Conservation (phyloP, 53 echinoderm and acorn worm species). For the Stichopus horrens region DNA sequence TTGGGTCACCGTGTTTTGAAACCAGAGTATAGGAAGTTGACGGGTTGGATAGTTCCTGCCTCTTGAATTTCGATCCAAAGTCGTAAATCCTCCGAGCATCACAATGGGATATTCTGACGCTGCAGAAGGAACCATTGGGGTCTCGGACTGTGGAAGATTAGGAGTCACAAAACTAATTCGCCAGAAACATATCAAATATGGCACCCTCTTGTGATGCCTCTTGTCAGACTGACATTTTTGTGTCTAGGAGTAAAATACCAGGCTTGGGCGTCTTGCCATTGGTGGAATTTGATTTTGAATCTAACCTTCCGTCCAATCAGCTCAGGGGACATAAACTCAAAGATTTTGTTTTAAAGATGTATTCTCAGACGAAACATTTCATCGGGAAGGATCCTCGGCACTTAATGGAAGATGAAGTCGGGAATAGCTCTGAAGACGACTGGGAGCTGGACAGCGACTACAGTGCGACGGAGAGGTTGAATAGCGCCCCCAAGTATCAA, state of each 20-base stretch:
- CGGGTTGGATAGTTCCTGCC: neutral
- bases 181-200: neutral
- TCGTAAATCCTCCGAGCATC: neutral
- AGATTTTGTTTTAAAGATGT: conserved; percentile 12
- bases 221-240: neutral
- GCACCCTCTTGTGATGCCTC: conserved; percentile 9
- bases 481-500: conserved; percentile 68
- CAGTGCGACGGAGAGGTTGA: conserved; percentile 68
- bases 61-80: neutral
- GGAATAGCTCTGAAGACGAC: conserved; percentile 50
- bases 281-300: conserved; percentile 48
- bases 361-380: conserved; percentile 11
- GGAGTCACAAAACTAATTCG: neutral
- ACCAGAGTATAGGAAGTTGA: neutral
- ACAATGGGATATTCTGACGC: conserved; percentile 7
- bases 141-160: neutral
- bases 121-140: neutral
- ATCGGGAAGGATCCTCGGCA: neutral
- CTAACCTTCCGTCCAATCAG: conserved; percentile 17
- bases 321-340: neutral
- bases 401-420: neutral
- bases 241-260: neutral
- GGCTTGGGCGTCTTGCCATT: neutral
- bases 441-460: conserved; percentile 49
- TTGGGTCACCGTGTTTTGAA: conserved; percentile 8